Base-by-base conservation (phyloP, 2,113 vertebrate genomes). In the Pavo muticus region DNA sequence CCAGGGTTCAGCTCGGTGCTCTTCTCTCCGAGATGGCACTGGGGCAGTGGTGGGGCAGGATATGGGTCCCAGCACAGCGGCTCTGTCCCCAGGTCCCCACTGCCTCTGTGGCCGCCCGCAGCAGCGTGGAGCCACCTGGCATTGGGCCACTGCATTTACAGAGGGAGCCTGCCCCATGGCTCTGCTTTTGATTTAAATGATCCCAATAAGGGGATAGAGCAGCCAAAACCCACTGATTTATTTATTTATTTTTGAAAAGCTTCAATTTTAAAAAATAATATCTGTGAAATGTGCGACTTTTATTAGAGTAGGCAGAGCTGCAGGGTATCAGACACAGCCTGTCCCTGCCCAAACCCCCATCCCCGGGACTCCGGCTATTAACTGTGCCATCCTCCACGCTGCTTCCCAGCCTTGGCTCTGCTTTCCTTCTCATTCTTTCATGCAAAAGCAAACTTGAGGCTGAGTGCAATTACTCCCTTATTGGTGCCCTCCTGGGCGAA, bases 101-200 rank as follows among this genome's bases (percentile, higher is more conserved):
- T 3, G 39, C 39, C 39, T 20, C 39, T 25, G 3, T 21, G 4
- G n/a, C 74, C 32, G 69, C 56, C 20, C 37, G 21, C 15, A 0
- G 45, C 59, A 44, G 35, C 10, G 1, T 48, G 37, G 87, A 21
- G 29, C 1, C 3, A 1, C 40, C 39, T 92, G 93, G 89, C 47
- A 48, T 44, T 27, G 1, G 0, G 23, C 91, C 91, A 63, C 61
- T 35, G 27, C 52, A 54, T 54, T 54, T 54, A 54, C 52, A 47
- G 29, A 84, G 86, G 65, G 75, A 93, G 70, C 80, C 80, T 89
- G 44, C 87, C 80, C 86, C 47, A 16, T 24, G 2, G 40, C 78
- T 7, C 88, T 93, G 86, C 77, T 94, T 96, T 84, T 93, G 65
- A 96, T 94, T 95, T 92, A 77, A 96, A 75, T 91, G 44, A 84